phyloP scores from a whole-genome alignment of 2,797 vertebrate species.

The Diceros bicornis region DNA sequence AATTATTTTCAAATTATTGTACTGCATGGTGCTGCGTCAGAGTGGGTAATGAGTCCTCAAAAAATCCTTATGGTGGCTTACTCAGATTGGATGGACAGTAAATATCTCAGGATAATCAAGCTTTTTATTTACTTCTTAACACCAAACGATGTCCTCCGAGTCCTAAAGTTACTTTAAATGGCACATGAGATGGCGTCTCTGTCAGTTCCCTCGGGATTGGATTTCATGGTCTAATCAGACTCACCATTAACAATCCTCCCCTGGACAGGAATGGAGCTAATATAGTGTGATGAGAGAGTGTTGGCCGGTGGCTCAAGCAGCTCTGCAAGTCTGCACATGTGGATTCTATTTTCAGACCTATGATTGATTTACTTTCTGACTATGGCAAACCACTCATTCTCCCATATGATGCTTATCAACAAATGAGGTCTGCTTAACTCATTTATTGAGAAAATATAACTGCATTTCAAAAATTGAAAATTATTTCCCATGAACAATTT shows the following conservation, averaged over 20 bases:
- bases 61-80: background rate
- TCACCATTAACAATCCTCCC: conserved; percentile 75
- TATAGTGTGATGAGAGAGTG: conserved; percentile 80
- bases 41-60: background rate
- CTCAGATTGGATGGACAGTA: background rate
- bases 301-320: conserved; percentile 72
- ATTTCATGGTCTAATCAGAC: conserved; percentile 79
- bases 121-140: conserved; percentile 72
- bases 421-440: conserved; percentile 80
- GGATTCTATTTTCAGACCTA: conserved; percentile 83
- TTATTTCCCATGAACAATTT: conserved; percentile 59
- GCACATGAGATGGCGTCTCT: conserved; percentile 27
- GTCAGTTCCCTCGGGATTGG: conserved; percentile 50
- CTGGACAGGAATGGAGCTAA: conserved; percentile 72
- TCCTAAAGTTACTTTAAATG: conserved; percentile 65
- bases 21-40: background rate
- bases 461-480: conserved; percentile 70
- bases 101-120: conserved; percentile 30
- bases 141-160: conserved; percentile 69
- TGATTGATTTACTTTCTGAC: conserved; percentile 84
- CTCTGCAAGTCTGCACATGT: conserved; percentile 83
- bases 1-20: conserved; percentile 7
- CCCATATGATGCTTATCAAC: conserved; percentile 85
- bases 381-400: conserved; percentile 68
- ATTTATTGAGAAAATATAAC: conserved; percentile 78